Conservation (phyloP, 2,888 invertebrate genomes). For the Lathronympha strigana region DNA sequence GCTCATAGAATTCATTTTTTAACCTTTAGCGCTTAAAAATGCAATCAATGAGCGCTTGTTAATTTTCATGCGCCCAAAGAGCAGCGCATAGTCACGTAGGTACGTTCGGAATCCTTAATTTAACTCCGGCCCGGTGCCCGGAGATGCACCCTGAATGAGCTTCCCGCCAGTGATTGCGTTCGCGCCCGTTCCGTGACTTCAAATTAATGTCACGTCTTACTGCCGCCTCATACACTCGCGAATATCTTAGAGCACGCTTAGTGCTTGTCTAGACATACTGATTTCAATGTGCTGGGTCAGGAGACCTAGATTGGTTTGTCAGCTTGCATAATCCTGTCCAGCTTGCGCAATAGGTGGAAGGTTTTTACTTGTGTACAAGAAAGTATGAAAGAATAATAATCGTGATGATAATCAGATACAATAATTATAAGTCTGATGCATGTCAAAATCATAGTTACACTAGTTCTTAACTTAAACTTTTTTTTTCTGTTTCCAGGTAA, state of each 20-base stretch:
- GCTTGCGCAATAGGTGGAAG: slow-evolving; percentile 33
- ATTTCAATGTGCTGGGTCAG: slow-evolving; percentile 29
- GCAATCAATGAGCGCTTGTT: slow-evolving; percentile 33
- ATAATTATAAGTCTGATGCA: slow-evolving; percentile 3
- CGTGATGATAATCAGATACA: slow-evolving; percentile 9
- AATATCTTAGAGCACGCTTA: slow-evolving; percentile 40
- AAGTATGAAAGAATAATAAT: slow-evolving; percentile 31
- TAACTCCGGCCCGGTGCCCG: slow-evolving; percentile 61
- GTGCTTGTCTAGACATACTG: slow-evolving; percentile 35
- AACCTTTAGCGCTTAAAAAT: slow-evolving; percentile 15
- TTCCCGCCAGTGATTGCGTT: slow-evolving; percentile 81
- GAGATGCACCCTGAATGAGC: slow-evolving; percentile 78
- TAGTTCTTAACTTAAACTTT: slow-evolving; percentile 6
- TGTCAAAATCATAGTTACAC: slow-evolving; percentile 5
- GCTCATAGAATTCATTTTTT: too few species aligned
- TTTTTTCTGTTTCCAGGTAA: slow-evolving; percentile 50
- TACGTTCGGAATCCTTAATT: slow-evolving; percentile 77
- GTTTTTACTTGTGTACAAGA: slow-evolving; percentile 30
- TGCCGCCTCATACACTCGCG: slow-evolving; percentile 40
- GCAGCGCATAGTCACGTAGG: slow-evolving; percentile 52
- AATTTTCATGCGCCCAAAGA: slow-evolving; percentile 42
- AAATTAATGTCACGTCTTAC: slow-evolving; percentile 70
- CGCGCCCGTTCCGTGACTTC: slow-evolving; percentile 67
- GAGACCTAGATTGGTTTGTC: slow-evolving; percentile 25
- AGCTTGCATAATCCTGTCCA: slow-evolving; percentile 28